phyloP scores from a whole-genome alignment of 1,140 invertebrate genomes.

The Teleopsis dalmanni region DNA sequence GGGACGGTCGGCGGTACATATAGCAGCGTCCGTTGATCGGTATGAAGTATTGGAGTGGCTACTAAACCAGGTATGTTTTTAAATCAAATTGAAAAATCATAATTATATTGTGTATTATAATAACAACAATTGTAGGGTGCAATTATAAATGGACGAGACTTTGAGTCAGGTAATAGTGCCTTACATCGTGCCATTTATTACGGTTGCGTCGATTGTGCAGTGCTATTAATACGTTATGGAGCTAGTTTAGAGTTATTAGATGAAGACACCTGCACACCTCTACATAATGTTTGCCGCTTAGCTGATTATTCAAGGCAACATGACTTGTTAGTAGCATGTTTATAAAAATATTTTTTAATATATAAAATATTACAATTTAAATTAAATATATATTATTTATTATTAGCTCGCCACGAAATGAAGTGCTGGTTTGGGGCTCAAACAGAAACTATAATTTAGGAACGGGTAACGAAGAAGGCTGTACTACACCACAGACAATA shows the following conservation, averaged over 20 bases:
- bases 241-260: constrained; percentile 34
- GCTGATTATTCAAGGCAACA: no score
- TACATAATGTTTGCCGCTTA: constrained; percentile 36
- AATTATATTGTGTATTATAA: background rate
- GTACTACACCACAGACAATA: constrained; percentile 29
- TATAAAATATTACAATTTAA: background rate
- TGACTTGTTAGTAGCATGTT: no score
- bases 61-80: constrained; percentile 40
- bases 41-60: constrained; percentile 57
- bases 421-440: constrained; percentile 61
- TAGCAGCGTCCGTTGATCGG: constrained; percentile 59
- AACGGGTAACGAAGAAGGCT: constrained; percentile 29
- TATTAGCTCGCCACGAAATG: constrained; percentile 29
- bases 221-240: constrained; percentile 51
- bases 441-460: constrained; percentile 66
- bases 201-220: constrained; percentile 56
- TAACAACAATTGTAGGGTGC: constrained; percentile 35
- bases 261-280: constrained; percentile 27
- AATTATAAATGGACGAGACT: constrained; percentile 53
- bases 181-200: constrained; percentile 64
- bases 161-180: constrained; percentile 61
- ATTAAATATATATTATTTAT: no score
- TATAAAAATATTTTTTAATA: background rate
- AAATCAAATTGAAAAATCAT: background rate
- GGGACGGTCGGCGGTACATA: constrained; percentile 57